Evolutionary conservation across 2,113 vertebrate genomes (phyloP), one percentile per base, ranked within the genome.

Genomic region (Charina bottae): DNA sequence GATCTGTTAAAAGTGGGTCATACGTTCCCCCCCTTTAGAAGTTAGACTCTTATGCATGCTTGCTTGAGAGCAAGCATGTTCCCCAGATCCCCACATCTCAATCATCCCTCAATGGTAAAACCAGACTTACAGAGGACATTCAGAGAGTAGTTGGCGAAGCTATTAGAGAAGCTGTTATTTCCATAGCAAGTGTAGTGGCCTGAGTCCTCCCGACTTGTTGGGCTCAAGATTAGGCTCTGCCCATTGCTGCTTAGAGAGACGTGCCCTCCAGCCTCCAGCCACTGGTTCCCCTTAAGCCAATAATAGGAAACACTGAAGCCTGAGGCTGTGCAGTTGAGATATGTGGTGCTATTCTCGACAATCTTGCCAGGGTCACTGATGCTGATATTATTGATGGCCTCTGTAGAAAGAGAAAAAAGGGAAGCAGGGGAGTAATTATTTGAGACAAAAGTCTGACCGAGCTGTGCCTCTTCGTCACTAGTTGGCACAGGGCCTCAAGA

Each of bases 121-220:
- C 11, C 42, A 88, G 56, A 92, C 91, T 92, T 92, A 92, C 91
- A 92, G 2, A 88, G 42, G 78, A 92, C 91, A 60, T 53, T 33
- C 54, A 92, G 12, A 4, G 0, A 2, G 21, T 83, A 83, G 64
- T 1, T 83, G 86, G 37, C 0, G 10, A 1, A 59, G 55, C 10
- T 1, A 3, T 10, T 83, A 88, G 91, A 92, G 55, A 92, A 49
- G 42, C 17, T 60, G 68, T 92, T 92, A 60, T 78, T 23, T 28
- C 17, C 91, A 33, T 24, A 53, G 68, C 91, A 92, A 72, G 54
- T 92, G 21, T 92, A 92, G 91, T 1, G 17, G 3, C 24, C 86
- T 0, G 91, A 53, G 15, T 92, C 91, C 24, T 26, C 46, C 42
- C 68, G 42, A 1, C 12, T 10, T 0, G 68, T 83, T 59, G 19